These are phyloP conservation scores for Phalanger gymnotis DNA, from an alignment of 2,797 vertebrate species.

Conservation along the genomic window DNA sequence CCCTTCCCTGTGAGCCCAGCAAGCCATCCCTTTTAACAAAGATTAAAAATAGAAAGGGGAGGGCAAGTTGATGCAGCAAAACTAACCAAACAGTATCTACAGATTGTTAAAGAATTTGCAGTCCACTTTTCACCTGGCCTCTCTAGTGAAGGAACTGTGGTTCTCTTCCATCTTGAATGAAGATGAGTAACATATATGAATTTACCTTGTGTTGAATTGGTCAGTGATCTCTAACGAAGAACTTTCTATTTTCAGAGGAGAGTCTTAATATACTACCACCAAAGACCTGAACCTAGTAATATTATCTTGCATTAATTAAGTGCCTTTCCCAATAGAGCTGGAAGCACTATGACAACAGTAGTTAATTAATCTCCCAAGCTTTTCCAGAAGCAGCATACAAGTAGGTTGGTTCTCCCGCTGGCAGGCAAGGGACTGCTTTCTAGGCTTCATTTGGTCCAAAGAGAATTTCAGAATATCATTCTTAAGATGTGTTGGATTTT, in stretches of 20 bases:
- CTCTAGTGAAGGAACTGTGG: neutral
- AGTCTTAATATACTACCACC: neutral
- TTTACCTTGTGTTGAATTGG: neutral
- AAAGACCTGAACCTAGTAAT: neutral
- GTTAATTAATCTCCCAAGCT: neutral
- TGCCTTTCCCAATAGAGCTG: neutral
- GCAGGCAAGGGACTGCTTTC: neutral
- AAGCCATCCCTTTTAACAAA: neutral
- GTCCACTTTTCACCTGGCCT: neutral
- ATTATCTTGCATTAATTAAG: neutral
- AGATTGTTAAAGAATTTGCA: neutral
- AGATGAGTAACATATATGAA: neutral
- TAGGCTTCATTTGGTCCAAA: neutral
- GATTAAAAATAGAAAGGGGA: neutral
- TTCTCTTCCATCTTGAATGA: neutral
- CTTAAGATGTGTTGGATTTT: neutral
- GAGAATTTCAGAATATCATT: neutral
- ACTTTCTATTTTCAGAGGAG: neutral
- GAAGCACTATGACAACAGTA: neutral
- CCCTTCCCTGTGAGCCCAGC: neutral
- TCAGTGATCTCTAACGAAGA: neutral
- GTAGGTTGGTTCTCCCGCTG: neutral
- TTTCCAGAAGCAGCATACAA: neutral
- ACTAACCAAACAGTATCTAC: neutral
- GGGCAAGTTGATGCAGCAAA: neutral